Evolutionary conservation across 2,113 vertebrate species (phyloP), one percentile per base, ranked within the genome.

Genomic region (Pachycephala philippinensis): DNA sequence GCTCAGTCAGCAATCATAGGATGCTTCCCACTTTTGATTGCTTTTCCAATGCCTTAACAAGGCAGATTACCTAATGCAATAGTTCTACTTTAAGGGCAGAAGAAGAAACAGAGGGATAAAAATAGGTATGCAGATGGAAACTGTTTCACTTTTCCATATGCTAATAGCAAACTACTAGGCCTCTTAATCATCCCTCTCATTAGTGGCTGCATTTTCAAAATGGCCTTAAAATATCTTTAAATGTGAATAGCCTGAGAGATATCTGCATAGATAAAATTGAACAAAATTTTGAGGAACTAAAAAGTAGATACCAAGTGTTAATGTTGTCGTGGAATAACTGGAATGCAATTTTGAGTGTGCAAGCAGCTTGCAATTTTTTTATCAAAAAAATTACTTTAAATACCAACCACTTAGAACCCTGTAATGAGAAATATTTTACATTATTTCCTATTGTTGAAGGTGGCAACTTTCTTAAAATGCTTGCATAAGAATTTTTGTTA

Each of bases 101-200:
- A 93, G 54, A 82, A 92, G 80, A 87, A 87, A 94, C 42, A 63
- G 64, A 56, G 39, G 69, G 72, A 95, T 92, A 94, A 90, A 97
- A 94, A 96, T 96, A 96, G 83, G n/a, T 81, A 92, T 90, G 90
- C 83, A 94, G 68, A 86, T 78, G 69, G 89, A 89, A 94, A 87
- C 15, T 28, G 42, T 78, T 95, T 84, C n/a, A 53, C 53, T 94
- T 95, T 95, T 94, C 91, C 81, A 76, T 95, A 95, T 95, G 85
- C 92, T 97, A 90, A 94, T 96, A 90, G 63, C 68, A 75, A 90
- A 90, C 49, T 86, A 75, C 28, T 30, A 88, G 85, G 69, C 53
- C 71, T 90, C 68, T 84, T 95, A 89, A 96, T 93, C 75, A 96
- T 84, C 56, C 9, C 9, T 82, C 76, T 95, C 90, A 89, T 96